These are phyloP conservation scores for Aethes cnicana DNA, from an alignment of 2,888 invertebrate genomes.

Conservation along the genomic window DNA sequence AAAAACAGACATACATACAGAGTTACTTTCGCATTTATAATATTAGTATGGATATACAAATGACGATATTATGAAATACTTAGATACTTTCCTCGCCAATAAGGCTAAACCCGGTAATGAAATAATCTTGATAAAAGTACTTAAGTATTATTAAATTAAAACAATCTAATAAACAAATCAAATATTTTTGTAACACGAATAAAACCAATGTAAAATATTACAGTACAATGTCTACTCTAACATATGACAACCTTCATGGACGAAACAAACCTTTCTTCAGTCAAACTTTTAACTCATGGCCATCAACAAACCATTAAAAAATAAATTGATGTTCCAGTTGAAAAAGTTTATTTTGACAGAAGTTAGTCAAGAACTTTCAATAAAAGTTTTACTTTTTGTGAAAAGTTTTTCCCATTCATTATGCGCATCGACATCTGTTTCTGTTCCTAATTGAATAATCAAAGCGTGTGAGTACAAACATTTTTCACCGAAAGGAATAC, in stretches of 20 bases:
- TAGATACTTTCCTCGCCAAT: too few species aligned
- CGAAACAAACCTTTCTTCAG: slow-evolving; percentile 1
- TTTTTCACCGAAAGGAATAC: slow-evolving; percentile 14
- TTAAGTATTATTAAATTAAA: too few species aligned
- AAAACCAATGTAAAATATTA: too few species aligned
- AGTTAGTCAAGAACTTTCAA: slow-evolving; percentile 39
- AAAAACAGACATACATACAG: too few species aligned
- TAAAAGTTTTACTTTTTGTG: slow-evolving; percentile 45
- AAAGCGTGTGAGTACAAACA: slow-evolving; percentile 19
- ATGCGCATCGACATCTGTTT: slow-evolving; percentile 8
- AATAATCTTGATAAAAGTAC: too few species aligned
- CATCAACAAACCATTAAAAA: slow-evolving; percentile 37
- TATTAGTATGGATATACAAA: too few species aligned
- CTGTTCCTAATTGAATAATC: neutral
- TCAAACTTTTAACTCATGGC: slow-evolving; percentile 20
- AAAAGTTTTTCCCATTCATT: slow-evolving; percentile 32
- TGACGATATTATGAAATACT: too few species aligned
- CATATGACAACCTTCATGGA: slow-evolving; percentile 43
- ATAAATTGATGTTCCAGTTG: slow-evolving; percentile 34
- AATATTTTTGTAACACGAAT: too few species aligned
- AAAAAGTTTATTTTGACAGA: slow-evolving; percentile 51
- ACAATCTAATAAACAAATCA: too few species aligned
- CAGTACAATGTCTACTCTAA: too few species aligned
- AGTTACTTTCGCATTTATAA: too few species aligned
- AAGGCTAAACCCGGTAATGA: too few species aligned